Evolutionary conservation across 2,888 invertebrate species (phyloP), one percentile per base, ranked within the genome.

Genomic region (Paralinhomoeus sp.): DNA sequence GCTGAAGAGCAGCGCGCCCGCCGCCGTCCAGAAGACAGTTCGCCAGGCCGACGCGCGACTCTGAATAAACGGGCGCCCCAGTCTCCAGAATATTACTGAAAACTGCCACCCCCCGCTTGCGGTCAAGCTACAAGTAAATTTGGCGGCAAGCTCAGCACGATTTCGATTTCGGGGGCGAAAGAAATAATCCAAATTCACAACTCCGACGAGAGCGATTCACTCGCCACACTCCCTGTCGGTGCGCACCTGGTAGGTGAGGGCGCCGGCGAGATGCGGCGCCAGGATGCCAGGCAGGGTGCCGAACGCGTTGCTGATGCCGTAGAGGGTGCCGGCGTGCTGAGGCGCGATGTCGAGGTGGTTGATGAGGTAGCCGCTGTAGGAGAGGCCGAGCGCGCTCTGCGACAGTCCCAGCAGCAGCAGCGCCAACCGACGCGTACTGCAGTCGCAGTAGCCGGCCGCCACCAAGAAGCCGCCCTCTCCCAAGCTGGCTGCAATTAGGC

Each of bases 321-420:
- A 61, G 37, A 64, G 47, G 13, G 63, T 58, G 1, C 64, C 64
- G 20, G 64, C 63, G 47, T 55, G 62, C 5, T 54, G 52, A 12
- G 64, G 64, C 23, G 62, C 63, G 41, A 64, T 57, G 50, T 64
- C 64, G 48, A 64, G 61, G 47, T 61, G 62, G 48, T 64, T 64
- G 45, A 63, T 58, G n/a, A 61, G 47, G 52, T 53, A 63, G 20
- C 64, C 64, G 45, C 57, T 52, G 47, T 56, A 57, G 41, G 57
- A 57, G 43, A 35, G 17, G 2, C 41, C 37, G 24, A 18, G 23
- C 18, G 24, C n/a, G 15, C 18, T 35, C 27, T 42, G 42, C 5
- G 42, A 36, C 13, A 38, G 7, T 17, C 33, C 38, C 12, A 43
- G 2, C 2, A 38, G 31, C 2, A 22, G 15, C 7, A 43, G 33